A percentile compares a stretch with the other conserved stretches of the same genome.
Evolutionary conservation across 37 sponge, comb jelly and placozoan species (phyloP).

Genomic region (Agelas oroides): DNA sequence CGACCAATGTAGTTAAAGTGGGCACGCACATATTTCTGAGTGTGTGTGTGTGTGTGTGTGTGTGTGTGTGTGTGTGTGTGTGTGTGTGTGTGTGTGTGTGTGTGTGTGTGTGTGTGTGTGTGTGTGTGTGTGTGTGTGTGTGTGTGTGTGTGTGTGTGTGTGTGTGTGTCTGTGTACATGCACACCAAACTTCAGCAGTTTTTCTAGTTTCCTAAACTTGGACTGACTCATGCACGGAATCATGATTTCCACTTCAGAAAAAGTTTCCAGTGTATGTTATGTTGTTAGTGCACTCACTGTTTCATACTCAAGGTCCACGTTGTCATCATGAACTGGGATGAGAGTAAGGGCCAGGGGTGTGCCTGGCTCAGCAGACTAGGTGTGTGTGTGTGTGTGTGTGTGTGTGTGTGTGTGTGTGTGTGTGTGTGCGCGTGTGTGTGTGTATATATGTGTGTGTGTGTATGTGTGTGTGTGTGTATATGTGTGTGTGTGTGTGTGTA

Average conservation of each 20-base stretch:
- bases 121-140: too few species aligned
- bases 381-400: slow-evolving; percentile 19
- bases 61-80: too few species aligned
- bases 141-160: too few species aligned
- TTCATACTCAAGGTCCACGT: slow-evolving; percentile 51
- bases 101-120: too few species aligned
- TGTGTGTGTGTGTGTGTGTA: slow-evolving; percentile 37
- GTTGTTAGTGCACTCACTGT: slow-evolving; percentile 47
- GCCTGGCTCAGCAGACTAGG: slow-evolving; percentile 52
- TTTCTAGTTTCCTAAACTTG: too few species aligned
- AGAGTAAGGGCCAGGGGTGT: slow-evolving; percentile 61
- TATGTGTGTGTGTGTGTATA: slow-evolving; percentile 39
- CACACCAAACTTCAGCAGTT: too few species aligned
- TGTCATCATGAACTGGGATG: slow-evolving; percentile 81
- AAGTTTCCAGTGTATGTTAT: too few species aligned
- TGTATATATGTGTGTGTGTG: slow-evolving; percentile 27
- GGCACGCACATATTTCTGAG: slow-evolving; percentile 84
- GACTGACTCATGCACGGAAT: too few species aligned
- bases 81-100: too few species aligned
- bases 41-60: too few species aligned
- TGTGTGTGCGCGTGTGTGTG: slow-evolving; percentile 26
- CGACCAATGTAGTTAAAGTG: slow-evolving; percentile 85
- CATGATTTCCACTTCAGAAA: too few species aligned
- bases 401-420: slow-evolving; percentile 28
- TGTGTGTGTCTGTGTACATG: too few species aligned